phyloP scores from a whole-genome alignment of 2,888 invertebrate species.

The Eupithecia inturbata region DNA sequence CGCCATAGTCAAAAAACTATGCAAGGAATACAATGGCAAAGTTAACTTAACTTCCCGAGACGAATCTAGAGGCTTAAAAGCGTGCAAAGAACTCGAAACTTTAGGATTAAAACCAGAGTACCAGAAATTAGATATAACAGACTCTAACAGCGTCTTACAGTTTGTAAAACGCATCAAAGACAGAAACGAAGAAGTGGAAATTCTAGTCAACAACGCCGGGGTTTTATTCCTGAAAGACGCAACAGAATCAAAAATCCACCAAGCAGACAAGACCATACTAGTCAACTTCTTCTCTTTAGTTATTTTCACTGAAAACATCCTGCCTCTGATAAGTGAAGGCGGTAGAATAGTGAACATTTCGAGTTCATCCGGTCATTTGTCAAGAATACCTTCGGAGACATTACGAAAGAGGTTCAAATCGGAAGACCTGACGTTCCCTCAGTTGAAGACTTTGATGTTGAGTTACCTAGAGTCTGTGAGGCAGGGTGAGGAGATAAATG shows the following conservation, averaged over 20 bases:
- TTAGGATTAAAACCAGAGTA: slow-evolving; percentile 80
- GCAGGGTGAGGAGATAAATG: slow-evolving; percentile 54
- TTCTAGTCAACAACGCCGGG: slow-evolving; percentile 91
- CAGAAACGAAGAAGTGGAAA: slow-evolving; percentile 86
- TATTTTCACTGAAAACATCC: slow-evolving; percentile 83
- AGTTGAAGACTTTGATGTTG: slow-evolving; percentile 84
- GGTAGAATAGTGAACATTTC: slow-evolving; percentile 90
- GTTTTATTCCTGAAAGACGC: slow-evolving; percentile 70
- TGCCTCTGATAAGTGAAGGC: slow-evolving; percentile 87
- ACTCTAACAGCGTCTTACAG: slow-evolving; percentile 81
- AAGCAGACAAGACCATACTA: slow-evolving; percentile 67
- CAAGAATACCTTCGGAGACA: slow-evolving; percentile 83
- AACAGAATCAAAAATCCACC: slow-evolving; percentile 60
- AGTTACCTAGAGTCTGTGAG: slow-evolving; percentile 85
- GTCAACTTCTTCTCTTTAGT: slow-evolving; percentile 71
- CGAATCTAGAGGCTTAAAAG: slow-evolving; percentile 79
- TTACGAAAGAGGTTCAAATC: slow-evolving; percentile 77
- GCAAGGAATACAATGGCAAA: slow-evolving; percentile 85
- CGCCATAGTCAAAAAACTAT: slow-evolving; percentile 86
- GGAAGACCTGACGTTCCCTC: slow-evolving; percentile 78
- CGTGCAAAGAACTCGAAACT: slow-evolving; percentile 83
- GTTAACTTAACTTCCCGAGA: slow-evolving; percentile 89
- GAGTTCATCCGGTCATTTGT: slow-evolving; percentile 87
- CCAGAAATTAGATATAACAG: slow-evolving; percentile 88
- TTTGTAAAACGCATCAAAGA: slow-evolving; percentile 82